These are phyloP conservation scores for Thalpophila matura DNA, from an alignment of 2,888 invertebrate species.

Conservation along the genomic window DNA sequence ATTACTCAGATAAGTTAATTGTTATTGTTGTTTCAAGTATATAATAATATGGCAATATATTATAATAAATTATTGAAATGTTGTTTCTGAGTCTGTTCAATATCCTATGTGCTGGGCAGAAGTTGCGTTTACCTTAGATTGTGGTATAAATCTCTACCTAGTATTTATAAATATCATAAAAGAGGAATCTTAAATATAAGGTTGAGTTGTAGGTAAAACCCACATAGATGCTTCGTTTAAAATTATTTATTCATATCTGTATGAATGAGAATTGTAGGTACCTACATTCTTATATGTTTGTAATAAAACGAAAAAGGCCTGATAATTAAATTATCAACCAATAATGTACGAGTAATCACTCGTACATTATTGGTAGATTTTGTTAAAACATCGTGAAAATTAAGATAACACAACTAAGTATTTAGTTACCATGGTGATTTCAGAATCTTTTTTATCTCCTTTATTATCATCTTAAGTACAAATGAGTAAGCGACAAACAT, in stretches of 20 bases:
- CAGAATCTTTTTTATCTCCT: slow-evolving; percentile 18
- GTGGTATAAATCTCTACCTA: not conserved
- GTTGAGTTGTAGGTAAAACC: not conserved
- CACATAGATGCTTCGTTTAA: not conserved
- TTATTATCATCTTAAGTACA: slow-evolving; percentile 24
- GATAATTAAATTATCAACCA: too few species aligned
- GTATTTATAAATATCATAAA: not conserved
- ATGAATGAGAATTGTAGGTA: not conserved
- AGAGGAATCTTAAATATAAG: too few species aligned
- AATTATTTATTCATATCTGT: too few species aligned
- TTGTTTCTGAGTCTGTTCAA: slow-evolving; percentile 13
- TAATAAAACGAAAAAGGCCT: not conserved
- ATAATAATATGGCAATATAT: slow-evolving; percentile 29
- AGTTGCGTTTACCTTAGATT: not conserved
- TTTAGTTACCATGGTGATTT: slow-evolving; percentile 7
- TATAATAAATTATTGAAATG: slow-evolving; percentile 36
- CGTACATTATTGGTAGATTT: too few species aligned
- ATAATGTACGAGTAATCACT: too few species aligned
- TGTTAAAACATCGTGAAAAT: too few species aligned
- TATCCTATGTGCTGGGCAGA: slow-evolving; percentile 3
- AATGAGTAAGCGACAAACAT: not conserved
- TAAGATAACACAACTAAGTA: slow-evolving; percentile 1
- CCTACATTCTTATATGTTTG: not conserved
- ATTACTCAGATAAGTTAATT: slow-evolving; percentile 45
- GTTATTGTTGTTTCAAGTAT: slow-evolving; percentile 27